Base-by-base conservation (phyloP, 2,888 invertebrate genomes). In the Pseudoips prasinana region DNA sequence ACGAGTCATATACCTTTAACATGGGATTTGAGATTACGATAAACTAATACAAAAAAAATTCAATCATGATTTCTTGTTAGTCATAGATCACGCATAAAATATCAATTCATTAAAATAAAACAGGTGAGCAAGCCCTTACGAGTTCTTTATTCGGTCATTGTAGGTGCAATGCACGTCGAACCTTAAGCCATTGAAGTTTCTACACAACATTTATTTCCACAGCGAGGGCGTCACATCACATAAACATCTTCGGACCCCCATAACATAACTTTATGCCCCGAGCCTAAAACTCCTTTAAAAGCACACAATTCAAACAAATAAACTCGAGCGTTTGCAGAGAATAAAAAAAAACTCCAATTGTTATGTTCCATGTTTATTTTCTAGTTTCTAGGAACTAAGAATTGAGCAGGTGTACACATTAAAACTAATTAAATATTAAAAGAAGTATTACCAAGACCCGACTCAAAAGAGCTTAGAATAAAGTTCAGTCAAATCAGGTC, bases 401-500 rank as follows among this genome's bases (percentile, higher is more conserved):
- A 2, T 69, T 71, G 63, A 71, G 58, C 60, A 51, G 39, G 18
- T 5, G 18, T 18, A 20, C 32, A 24, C 22, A 44, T 42, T 47
- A 38, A 20, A 29, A 33, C 28, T 31, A 34, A 10, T n/a, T 33
- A 29, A 32, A 33, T 10, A 30, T 2, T 23, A 28, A 14, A 34
- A 17, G 35, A 29, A 11, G 25, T 29, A 35, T 11, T 8, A 25
- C 29, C n/a, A 44, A 68, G 66, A 56, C 51, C 55, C 56, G 71
- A 72, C 50, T 74, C 62, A 72, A 72, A 50, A 54, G 64, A 66
- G 63, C 69, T 73, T 65, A 34, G 7, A 20, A 25, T 35, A 37
- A 73, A 73, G 63, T 71, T 65, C 57, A 56, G 56, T 75, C 64
- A 58, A 71, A 66, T 75, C 69, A 55, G 44, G 48, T 26, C 65